These are phyloP conservation scores for Castor canadensis DNA, from an alignment of 2,113 vertebrate genomes.

Conservation along the genomic window DNA sequence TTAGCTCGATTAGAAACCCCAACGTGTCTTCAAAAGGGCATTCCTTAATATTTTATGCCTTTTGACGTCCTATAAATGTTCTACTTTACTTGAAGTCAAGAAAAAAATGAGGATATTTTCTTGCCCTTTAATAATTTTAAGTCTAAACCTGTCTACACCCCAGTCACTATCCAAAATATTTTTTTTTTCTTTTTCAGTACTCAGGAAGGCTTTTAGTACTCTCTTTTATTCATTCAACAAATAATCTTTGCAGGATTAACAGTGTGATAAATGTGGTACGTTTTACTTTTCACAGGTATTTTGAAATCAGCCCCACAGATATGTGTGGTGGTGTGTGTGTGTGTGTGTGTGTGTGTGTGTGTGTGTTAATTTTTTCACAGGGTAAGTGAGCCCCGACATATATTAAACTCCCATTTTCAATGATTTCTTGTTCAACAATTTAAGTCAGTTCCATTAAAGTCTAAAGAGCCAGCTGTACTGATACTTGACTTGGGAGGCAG, in stretches of 20 bases:
- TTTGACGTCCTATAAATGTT: constrained; percentile 48
- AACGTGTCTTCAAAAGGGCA: constrained; percentile 49
- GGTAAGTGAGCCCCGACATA: not conserved
- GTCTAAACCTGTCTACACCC: constrained; percentile 36
- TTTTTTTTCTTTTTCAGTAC: constrained; percentile 53
- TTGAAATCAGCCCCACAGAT: not conserved
- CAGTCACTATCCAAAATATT: constrained; percentile 51
- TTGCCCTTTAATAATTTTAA: constrained; percentile 67
- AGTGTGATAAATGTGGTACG: not conserved
- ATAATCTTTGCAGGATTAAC: constrained; percentile 28
- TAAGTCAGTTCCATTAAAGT: constrained; percentile 27
- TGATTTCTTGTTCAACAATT: constrained; percentile 16
- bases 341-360: no score
- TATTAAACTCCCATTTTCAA: constrained; percentile 6
- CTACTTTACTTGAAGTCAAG: constrained; percentile 63
- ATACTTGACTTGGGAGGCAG: not conserved
- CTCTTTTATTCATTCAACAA: constrained; percentile 48
- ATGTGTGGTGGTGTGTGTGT: no score
- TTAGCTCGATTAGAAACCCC: constrained; percentile 53
- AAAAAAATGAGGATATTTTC: constrained; percentile 15
- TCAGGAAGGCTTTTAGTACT: constrained; percentile 24
- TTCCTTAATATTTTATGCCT: constrained; percentile 50
- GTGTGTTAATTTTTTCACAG: no score
- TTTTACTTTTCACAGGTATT: constrained; percentile 7
- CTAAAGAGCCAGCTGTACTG: not conserved